Evolutionary conservation across 1,140 invertebrate genomes (phyloP), one percentile per base, ranked within the genome.

Genomic region (Polyergus mexicanus): DNA sequence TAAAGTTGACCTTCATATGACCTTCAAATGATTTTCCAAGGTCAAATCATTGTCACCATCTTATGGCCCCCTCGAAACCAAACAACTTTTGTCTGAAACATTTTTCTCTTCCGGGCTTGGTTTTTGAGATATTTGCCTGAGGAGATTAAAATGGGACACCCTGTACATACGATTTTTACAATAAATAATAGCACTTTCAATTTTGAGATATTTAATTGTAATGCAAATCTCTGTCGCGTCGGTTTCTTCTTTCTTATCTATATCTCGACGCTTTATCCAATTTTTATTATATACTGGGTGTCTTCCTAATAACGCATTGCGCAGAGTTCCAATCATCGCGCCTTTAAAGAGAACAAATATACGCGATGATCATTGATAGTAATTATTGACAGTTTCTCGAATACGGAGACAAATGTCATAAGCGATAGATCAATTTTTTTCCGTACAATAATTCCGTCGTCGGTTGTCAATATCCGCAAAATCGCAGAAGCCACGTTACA

Each of bases 251-350:
- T 74, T 83, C 38, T 74, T 28, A 74, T 28, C 25, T 28, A 28
- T 47, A 19, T 83, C 25, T 81, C 65, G 25, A 81, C 66, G 65
- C 77, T 81, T 81, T 72, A 80, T 25, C 4, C 35, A 58, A 41
- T 47, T 44, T 47, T 58, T 56, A 58, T 41, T 69, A 22, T 60
- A 72, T 4, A 58, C 10, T 81, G 35, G 22, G 51, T 74, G 68
- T 83, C 60, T 78, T 68, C n/a, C 62, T 13, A n/a, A 78, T 51
- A 66, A 77, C 1, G 10, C 35, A 51, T 78, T 32, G 41, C 44
- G 44, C 25, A 47, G 44, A 63, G 19, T 77, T 77, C 60, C 25
- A n/a, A 78, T 69, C 16, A 13, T 78, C 32, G 32, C 47, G 22
- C 44, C 44, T 80, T 80, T 62, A 47, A 19, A 35, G 63, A 68